Evolutionary conservation across 1,140 invertebrate species (phyloP).

Genomic region (Drosophila baimaii): DNA sequence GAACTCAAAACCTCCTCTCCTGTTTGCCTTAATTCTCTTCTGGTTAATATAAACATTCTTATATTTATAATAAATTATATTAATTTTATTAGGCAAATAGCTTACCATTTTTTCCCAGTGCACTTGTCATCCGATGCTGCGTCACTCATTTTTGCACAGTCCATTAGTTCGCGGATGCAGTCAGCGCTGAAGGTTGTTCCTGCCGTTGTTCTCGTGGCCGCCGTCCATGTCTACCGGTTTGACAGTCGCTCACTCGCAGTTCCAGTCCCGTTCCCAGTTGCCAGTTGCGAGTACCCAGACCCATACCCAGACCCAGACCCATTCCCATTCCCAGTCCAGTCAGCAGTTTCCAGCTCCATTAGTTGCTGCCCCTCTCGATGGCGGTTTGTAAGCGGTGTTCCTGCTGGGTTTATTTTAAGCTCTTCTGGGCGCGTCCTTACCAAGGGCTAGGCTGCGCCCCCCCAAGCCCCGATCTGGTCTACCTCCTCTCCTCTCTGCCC

Average conservation of each 20-base stretch:
- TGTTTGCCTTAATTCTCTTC: no score
- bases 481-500: conserved; percentile 15
- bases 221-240: conserved; percentile 63
- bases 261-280: conserved; percentile 28
- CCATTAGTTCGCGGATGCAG: conserved; percentile 80
- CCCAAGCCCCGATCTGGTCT: background rate
- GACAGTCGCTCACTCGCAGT: conserved; percentile 71
- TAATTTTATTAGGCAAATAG: background rate
- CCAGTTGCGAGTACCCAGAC: background rate
- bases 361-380: conserved; percentile 46
- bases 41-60: background rate
- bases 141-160: conserved; percentile 81
- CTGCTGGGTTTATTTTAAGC: conserved; percentile 69
- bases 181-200: conserved; percentile 71
- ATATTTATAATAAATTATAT: background rate
- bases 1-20: no score
- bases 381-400: conserved; percentile 35
- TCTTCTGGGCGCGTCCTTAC: conserved; percentile 64
- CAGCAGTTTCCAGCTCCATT: conserved; percentile 60
- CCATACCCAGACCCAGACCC: conserved; percentile 2
- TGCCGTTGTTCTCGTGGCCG: conserved; percentile 34
- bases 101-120: conserved; percentile 1
- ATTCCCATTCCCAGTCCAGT: conserved; percentile 19
- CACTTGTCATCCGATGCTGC: conserved; percentile 60
- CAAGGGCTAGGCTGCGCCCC: conserved; percentile 30